phyloP scores from a whole-genome alignment of 2,888 invertebrate genomes.

The Gari tellinella region DNA sequence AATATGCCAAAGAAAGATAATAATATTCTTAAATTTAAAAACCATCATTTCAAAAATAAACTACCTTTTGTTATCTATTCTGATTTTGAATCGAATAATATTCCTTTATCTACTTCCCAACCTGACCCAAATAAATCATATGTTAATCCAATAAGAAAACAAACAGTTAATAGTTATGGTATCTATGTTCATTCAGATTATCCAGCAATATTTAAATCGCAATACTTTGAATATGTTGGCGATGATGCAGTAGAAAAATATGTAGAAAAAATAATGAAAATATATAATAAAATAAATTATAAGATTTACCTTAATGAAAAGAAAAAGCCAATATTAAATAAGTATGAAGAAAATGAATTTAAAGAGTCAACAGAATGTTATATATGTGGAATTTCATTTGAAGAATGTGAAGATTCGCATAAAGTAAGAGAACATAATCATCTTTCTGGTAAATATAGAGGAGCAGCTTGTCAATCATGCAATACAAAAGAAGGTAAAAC shows the following conservation, averaged over 20 bases:
- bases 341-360: too few relatives aligned
- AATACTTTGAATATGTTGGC: too few relatives aligned
- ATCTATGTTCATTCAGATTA: too few relatives aligned
- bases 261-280: too few relatives aligned
- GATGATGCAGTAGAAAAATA: too few relatives aligned
- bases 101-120: background rate
- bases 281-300: too few relatives aligned
- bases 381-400: too few relatives aligned
- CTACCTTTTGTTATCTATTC: background rate
- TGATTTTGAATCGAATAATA: background rate
- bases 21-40: background rate
- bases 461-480: constrained; percentile 45
- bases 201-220: too few relatives aligned
- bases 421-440: constrained; percentile 41
- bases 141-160: constrained; percentile 8
- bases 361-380: constrained; percentile 7
- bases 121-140: constrained; percentile 23
- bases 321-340: too few relatives aligned
- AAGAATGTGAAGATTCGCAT: background rate
- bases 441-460: constrained; percentile 37
- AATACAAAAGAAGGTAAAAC: constrained; percentile 15
- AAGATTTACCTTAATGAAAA: too few relatives aligned
- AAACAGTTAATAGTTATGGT: background rate
- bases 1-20: background rate
- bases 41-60: background rate